A percentile compares a stretch with the other conserved stretches of the same genome.
Conservation (phyloP, 2,888 invertebrate species). For the Stomorhina lunata region DNA sequence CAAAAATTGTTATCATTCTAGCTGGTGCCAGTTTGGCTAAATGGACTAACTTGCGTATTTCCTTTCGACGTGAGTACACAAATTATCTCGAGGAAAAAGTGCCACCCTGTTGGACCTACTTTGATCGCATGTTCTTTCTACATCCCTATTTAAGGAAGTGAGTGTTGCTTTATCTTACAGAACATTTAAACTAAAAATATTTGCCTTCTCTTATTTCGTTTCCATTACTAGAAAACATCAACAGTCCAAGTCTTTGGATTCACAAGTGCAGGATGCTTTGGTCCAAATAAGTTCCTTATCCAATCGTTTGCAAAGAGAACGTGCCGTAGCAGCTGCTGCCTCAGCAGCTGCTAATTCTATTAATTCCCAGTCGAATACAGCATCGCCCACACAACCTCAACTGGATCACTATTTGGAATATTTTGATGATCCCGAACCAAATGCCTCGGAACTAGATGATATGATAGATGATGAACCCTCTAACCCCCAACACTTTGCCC, state of each 20-base stretch:
- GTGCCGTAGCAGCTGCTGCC: constrained; percentile 69
- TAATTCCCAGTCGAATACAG: constrained; percentile 39
- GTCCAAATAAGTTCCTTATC: constrained; percentile 75
- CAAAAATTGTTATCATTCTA: constrained; percentile 30
- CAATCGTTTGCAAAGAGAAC: constrained; percentile 74
- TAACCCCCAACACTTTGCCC: constrained; percentile 40
- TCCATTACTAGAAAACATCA: constrained; percentile 72
- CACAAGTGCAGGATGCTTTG: constrained; percentile 77
- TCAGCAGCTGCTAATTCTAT: constrained; percentile 58
- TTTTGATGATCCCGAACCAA: constrained; percentile 75
- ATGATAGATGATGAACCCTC: constrained; percentile 75
- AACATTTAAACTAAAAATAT: constrained; percentile 60
- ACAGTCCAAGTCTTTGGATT: constrained; percentile 75
- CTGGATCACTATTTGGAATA: constrained; percentile 76
- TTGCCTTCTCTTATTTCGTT: constrained; percentile 31
- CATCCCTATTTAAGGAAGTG: constrained; percentile 77
- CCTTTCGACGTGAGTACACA: constrained; percentile 78
- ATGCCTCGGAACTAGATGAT: constrained; percentile 75
- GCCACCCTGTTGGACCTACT: constrained; percentile 78
- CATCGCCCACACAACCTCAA: constrained; percentile 54
- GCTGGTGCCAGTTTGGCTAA: constrained; percentile 78
- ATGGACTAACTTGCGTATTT: constrained; percentile 78
- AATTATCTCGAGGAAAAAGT: constrained; percentile 77
- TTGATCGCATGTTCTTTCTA: constrained; percentile 78
- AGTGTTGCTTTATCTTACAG: constrained; percentile 56